Evolutionary conservation across 2,888 invertebrate species (phyloP).

Genomic region (Synanthedon vespiformis): DNA sequence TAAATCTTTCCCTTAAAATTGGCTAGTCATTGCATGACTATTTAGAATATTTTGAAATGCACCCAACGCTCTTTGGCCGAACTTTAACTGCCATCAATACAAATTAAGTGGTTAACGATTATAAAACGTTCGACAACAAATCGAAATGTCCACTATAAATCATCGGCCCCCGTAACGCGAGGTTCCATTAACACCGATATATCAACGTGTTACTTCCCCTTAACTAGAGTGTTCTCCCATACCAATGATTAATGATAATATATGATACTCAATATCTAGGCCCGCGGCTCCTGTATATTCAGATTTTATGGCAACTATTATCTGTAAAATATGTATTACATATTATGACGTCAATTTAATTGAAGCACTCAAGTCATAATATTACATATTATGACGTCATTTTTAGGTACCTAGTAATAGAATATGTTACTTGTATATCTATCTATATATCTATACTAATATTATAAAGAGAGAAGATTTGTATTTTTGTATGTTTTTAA

Average conservation of each 20-base stretch:
- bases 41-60: too few relatives aligned
- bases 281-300: background rate
- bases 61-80: too few relatives aligned
- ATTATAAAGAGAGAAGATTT: too few relatives aligned
- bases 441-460: too few relatives aligned
- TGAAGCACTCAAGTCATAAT: too few relatives aligned
- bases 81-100: too few relatives aligned
- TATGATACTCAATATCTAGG: background rate
- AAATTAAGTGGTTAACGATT: background rate
- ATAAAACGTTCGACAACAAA: conserved; percentile 2
- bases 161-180: conserved; percentile 10
- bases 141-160: conserved; percentile 2
- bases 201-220: conserved; percentile 17
- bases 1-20: too few relatives aligned
- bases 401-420: too few relatives aligned
- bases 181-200: conserved; percentile 9
- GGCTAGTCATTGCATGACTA: too few relatives aligned
- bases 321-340: background rate
- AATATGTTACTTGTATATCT: too few relatives aligned
- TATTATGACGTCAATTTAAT: background rate
- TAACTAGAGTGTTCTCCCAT: background rate
- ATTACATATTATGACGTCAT: background rate
- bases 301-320: background rate
- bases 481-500: too few relatives aligned
- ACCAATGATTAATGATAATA: background rate